A percentile compares a stretch with the other conserved stretches of the same genome.
Evolutionary conservation across 1,140 invertebrate species (phyloP).

Genomic region (Lepidurus couesii): DNA sequence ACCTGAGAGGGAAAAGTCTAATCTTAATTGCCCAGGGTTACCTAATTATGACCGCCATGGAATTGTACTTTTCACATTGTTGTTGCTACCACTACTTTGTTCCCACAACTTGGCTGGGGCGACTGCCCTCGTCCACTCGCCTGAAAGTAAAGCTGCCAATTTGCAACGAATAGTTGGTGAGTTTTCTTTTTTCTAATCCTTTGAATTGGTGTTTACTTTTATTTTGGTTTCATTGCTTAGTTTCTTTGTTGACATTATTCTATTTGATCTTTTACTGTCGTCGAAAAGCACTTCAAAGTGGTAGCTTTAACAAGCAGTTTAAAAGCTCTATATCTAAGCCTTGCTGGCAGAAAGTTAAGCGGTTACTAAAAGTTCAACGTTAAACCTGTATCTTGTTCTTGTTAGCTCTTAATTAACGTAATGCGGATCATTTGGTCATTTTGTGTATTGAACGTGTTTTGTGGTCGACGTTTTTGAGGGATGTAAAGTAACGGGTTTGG

Average conservation of each 20-base stretch:
- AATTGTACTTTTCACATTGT: background rate
- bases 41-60: background rate
- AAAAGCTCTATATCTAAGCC: too few species aligned
- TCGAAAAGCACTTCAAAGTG: too few species aligned
- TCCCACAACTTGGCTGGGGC: background rate
- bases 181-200: background rate
- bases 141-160: constrained; percentile 1
- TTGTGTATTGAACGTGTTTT: too few species aligned
- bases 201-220: background rate
- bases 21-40: background rate
- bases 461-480: too few species aligned
- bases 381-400: too few species aligned
- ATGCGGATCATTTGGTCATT: too few species aligned
- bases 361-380: too few species aligned
- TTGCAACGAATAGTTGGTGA: constrained; percentile 7
- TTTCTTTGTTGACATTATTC: background rate
- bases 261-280: too few species aligned
- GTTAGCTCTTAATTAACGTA: too few species aligned
- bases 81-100: background rate
- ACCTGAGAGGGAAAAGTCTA: background rate
- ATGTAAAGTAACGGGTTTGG: too few species aligned
- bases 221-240: background rate
- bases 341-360: too few species aligned
- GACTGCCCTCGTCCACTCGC: background rate
- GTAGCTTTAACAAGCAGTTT: too few species aligned